phyloP scores from a whole-genome alignment of 2,113 vertebrate genomes.

The Garra rufa region DNA sequence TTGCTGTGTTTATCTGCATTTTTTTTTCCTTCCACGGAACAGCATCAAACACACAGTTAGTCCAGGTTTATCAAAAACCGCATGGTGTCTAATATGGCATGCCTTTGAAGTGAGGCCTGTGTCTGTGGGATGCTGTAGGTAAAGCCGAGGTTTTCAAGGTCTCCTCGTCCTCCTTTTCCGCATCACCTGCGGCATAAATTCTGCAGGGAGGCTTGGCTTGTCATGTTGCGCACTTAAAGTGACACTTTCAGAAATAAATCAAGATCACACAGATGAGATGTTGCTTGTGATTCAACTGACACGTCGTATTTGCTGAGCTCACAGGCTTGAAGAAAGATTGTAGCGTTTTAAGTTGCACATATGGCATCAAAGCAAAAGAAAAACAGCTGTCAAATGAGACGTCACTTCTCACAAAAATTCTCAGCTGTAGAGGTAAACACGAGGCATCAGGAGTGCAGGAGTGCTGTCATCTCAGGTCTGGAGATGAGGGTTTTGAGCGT shows the following conservation, averaged over 20 bases:
- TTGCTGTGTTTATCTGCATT: neutral
- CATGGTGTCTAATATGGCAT: constrained; percentile 2
- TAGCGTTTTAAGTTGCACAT: neutral
- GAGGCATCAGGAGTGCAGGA: no score
- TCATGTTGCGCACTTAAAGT: neutral
- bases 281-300: constrained; percentile 7
- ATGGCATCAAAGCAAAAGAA: constrained; percentile 27
- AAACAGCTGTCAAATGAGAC: constrained; percentile 15
- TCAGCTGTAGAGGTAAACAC: neutral
- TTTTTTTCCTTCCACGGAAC: neutral
- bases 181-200: neutral
- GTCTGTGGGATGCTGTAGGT: constrained; percentile 7
- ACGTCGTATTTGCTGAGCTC: no score
- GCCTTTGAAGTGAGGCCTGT: constrained; percentile 17
- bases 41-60: constrained; percentile 4
- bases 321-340: no score
- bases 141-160: constrained; percentile 23
- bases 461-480: neutral
- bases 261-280: constrained; percentile 22
- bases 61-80: constrained; percentile 3
- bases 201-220: neutral
- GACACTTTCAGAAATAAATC: neutral
- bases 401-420: neutral
- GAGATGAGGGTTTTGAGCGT: neutral
- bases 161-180: constrained; percentile 4